Conservation (phyloP, 2,113 vertebrate species). For the Etia nguti region DNA sequence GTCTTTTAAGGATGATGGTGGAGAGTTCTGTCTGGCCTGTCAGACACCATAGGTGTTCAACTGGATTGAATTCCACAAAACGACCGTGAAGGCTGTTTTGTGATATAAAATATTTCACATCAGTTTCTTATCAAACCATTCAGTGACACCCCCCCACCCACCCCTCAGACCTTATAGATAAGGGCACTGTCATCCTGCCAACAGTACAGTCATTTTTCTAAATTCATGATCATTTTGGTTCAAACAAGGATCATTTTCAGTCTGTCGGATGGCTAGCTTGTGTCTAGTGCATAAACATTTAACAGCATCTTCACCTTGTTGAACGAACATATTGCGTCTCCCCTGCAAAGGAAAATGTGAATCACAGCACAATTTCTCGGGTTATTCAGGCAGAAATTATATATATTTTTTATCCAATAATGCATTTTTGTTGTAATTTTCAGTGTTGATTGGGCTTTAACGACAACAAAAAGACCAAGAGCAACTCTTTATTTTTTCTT, state of each 20-base stretch:
- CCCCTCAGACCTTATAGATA: background rate
- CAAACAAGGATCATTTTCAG: background rate
- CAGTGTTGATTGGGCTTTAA: background rate
- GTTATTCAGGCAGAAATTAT: background rate
- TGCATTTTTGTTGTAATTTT: background rate
- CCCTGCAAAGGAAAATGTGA: background rate
- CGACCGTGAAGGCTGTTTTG: background rate
- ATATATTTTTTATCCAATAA: background rate
- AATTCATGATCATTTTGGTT: background rate
- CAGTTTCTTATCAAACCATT: background rate
- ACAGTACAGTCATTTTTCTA: background rate
- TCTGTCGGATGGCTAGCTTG: background rate
- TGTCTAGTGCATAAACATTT: background rate
- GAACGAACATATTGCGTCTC: background rate
- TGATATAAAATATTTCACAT: background rate
- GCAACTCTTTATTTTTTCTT: background rate
- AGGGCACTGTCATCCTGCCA: background rate
- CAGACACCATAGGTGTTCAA: too few relatives aligned
- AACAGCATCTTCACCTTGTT: background rate
- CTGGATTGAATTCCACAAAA: too few relatives aligned
- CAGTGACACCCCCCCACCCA: background rate
- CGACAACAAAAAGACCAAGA: background rate
- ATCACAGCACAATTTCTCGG: background rate
- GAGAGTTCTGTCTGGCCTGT: rapidly evolving
- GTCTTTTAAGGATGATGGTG: background rate